Base-by-base conservation (phyloP, 1,140 invertebrate genomes). In the Drusus annulatus region DNA sequence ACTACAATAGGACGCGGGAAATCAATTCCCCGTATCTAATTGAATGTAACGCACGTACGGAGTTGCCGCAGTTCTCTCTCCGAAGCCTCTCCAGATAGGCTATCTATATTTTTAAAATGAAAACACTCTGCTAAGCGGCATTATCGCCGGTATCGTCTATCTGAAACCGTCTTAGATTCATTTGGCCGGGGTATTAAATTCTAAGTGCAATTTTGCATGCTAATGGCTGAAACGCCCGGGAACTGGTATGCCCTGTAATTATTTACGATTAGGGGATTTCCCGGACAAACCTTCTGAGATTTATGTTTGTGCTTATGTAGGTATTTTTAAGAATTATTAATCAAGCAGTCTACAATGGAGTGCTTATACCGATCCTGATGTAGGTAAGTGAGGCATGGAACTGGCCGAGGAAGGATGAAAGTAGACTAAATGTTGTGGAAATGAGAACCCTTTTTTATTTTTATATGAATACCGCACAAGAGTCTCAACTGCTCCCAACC, bases 31-130 rank as follows among this genome's bases (percentile, higher is more conserved):
- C 69, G 74, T 19, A 80, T 78, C 81, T 83, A 83, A 83, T 83
- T 83, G 81, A 83, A 83, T 83, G 75, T 83, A 83, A 83, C 81
- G 81, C 81, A 83, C 81, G 81, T 83, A 80, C 81, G 45, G 52
- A 25, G 78, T 74, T 56, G 76, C 74, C 28, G 21, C 15, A 19
- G 75, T 8, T 54, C 36, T n/a, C 36, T 16, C 31, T 36, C 31
- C 8, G 31, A 36, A 7, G 31, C 31, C 31, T 36, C 31, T 62
- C 45, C 58, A 65, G 76, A 77, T 77, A 50, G 76, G 60, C 45
- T 77, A 77, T 77, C 76, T 65, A 68, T 62, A 77, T 77, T 77
- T 77, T 77, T 77, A 68, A 21, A 54, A 68, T 77, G 76, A 62
- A 60, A 75, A 36, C 62, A 73, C 76, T 28, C 5, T 82, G 79